Evolutionary conservation across 2,797 vertebrate genomes (phyloP).

Genomic region (Heterohyrax brucei): DNA sequence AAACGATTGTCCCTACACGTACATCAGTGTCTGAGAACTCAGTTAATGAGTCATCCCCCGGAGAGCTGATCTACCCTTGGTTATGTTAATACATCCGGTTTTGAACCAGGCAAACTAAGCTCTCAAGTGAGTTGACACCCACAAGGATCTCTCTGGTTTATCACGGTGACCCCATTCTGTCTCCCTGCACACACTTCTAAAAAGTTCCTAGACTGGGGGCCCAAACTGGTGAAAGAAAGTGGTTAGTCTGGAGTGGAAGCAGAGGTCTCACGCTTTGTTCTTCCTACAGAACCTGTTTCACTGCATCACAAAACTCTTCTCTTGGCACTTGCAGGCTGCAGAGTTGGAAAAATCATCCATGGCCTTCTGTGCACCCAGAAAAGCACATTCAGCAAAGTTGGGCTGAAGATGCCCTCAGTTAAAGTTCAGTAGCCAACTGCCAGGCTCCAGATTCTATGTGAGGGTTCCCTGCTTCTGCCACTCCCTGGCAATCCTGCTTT

Average conservation of each 20-base stretch:
- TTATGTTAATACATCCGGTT: constrained; percentile 31
- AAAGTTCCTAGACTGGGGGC: constrained; percentile 37
- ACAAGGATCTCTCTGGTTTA: background rate
- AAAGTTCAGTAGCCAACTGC: background rate
- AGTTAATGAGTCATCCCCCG: constrained; percentile 61
- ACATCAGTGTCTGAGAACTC: background rate
- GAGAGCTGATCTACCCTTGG: constrained; percentile 29
- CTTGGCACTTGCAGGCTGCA: background rate
- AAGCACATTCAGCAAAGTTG: background rate
- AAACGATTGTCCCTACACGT: constrained; percentile 1
- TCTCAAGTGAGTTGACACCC: constrained; percentile 36
- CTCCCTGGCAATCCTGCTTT: background rate
- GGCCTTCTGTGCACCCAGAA: background rate
- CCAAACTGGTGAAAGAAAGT: background rate
- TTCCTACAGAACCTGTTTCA: constrained; percentile 22
- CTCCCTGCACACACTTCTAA: background rate
- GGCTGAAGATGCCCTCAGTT: background rate
- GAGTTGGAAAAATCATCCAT: background rate
- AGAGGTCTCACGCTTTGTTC: background rate
- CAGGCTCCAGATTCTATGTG: background rate
- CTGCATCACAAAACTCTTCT: constrained; percentile 27
- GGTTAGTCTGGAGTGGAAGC: background rate
- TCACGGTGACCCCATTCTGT: background rate
- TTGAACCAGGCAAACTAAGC: constrained; percentile 43
- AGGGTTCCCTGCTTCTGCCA: background rate